A percentile compares a stretch with the other conserved stretches of the same genome.
phyloP scores from a whole-genome alignment of 2,888 invertebrate genomes.

The Hemistola chrysoprasaria region DNA sequence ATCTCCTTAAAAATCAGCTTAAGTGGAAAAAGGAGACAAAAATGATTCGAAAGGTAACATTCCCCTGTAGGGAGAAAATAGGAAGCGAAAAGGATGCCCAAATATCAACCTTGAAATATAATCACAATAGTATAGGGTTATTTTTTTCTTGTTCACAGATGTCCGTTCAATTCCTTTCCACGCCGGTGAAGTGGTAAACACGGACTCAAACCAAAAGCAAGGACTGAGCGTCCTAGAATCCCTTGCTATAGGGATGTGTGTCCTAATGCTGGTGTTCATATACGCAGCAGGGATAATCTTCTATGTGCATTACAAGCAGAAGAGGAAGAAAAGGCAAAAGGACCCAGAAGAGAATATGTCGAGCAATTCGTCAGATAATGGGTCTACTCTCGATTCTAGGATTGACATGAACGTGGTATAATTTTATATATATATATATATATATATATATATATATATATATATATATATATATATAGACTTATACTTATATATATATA shows the following conservation, averaged over 20 bases:
- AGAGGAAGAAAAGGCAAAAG: constrained; percentile 81
- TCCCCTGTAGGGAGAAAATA: too few species aligned
- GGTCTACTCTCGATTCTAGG: constrained; percentile 60
- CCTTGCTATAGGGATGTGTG: constrained; percentile 90
- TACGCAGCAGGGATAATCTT: constrained; percentile 93
- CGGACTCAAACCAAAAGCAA: constrained; percentile 76
- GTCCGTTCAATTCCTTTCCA: constrained; percentile 91
- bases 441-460: not conserved
- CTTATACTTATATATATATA: not conserved
- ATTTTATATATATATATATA: not conserved
- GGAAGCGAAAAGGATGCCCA: too few species aligned
- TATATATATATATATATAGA: too few species aligned
- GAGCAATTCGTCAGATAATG: constrained; percentile 59
- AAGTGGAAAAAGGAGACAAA: too few species aligned
- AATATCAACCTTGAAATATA: too few species aligned
- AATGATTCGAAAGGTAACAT: too few species aligned
- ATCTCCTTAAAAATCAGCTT: too few species aligned
- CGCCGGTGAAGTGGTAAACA: constrained; percentile 79
- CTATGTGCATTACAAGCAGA: constrained; percentile 88
- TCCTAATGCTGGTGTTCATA: constrained; percentile 89
- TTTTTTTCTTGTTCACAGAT: too few species aligned
- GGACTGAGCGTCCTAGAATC: constrained; percentile 89
- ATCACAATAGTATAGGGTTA: too few species aligned
- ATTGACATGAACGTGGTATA: constrained; percentile 73
- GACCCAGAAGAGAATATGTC: constrained; percentile 65